phyloP scores from a whole-genome alignment of 2,888 invertebrate species.

The Taenaris catops region DNA sequence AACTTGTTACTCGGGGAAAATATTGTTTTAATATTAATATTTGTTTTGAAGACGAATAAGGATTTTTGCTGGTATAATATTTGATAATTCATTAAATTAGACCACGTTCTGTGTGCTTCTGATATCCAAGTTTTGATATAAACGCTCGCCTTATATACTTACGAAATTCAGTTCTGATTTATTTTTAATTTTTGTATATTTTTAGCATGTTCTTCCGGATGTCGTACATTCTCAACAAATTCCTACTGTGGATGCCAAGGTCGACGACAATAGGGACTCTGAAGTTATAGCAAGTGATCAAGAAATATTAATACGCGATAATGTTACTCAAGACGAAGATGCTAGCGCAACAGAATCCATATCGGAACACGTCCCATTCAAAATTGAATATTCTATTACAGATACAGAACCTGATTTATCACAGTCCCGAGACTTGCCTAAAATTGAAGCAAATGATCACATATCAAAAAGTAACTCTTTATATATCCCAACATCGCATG shows the following conservation, averaged over 20 bases:
- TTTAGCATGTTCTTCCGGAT: slow-evolving; percentile 77
- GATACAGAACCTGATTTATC: slow-evolving; percentile 39
- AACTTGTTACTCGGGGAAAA: too few relatives aligned
- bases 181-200: slow-evolving; percentile 61
- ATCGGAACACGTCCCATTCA: slow-evolving; percentile 65
- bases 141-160: slow-evolving; percentile 7
- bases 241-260: slow-evolving; percentile 45
- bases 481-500: slow-evolving; percentile 37
- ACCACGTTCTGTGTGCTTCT: too few relatives aligned
- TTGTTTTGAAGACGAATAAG: too few relatives aligned
- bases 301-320: slow-evolving; percentile 10
- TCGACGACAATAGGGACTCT: slow-evolving; percentile 37
- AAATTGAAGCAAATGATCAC: slow-evolving; percentile 28
- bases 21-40: too few relatives aligned
- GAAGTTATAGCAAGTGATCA: slow-evolving; percentile 31
- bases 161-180: slow-evolving; percentile 26
- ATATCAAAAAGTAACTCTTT: slow-evolving; percentile 36
- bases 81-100: too few relatives aligned
- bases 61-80: too few relatives aligned
- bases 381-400: slow-evolving; percentile 49
- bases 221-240: slow-evolving; percentile 75
- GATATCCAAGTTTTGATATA: neutral
- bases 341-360: slow-evolving; percentile 59
- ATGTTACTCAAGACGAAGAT: slow-evolving; percentile 32
- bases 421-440: slow-evolving; percentile 35